These are phyloP conservation scores for Acanthurus tractus DNA, from an alignment of 2,797 vertebrate species.

Conservation along the genomic window DNA sequence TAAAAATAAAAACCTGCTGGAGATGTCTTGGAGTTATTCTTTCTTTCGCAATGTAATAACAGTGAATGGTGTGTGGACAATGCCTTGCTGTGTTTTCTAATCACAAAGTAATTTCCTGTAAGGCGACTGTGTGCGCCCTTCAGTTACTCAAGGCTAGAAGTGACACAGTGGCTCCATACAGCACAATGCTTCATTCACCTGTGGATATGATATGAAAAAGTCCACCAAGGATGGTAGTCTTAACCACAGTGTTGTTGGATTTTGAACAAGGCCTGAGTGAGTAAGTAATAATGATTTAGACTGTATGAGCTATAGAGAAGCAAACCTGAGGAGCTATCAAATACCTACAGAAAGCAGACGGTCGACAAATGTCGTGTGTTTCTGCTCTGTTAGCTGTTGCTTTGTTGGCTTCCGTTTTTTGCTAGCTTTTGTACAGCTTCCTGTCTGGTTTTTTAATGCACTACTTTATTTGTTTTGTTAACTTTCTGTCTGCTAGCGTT, in stretches of 20 bases:
- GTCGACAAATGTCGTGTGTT: too few relatives aligned
- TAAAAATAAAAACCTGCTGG: neutral
- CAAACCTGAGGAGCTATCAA: too few relatives aligned
- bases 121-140: conserved; percentile 24
- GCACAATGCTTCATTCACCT: conserved; percentile 38
- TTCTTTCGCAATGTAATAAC: conserved; percentile 14
- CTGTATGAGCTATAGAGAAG: too few relatives aligned
- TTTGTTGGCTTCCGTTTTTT: too few relatives aligned
- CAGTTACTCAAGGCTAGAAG: conserved; percentile 22
- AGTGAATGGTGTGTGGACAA: conserved; percentile 49
- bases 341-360: too few relatives aligned
- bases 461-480: neutral
- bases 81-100: conserved; percentile 40
- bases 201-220: neutral
- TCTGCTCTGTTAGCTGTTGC: too few relatives aligned
- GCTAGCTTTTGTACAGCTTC: neutral
- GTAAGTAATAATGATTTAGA: neutral
- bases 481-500: neutral
- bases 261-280: neutral
- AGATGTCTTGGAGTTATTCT: neutral
- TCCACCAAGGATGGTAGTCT: neutral
- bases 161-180: neutral
- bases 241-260: neutral
- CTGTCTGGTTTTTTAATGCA: neutral
- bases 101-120: conserved; percentile 39